A percentile compares a stretch with the other conserved stretches of the same genome.
Conservation (phyloP, 2,888 invertebrate species). For the Yponomeuta evonymella region DNA sequence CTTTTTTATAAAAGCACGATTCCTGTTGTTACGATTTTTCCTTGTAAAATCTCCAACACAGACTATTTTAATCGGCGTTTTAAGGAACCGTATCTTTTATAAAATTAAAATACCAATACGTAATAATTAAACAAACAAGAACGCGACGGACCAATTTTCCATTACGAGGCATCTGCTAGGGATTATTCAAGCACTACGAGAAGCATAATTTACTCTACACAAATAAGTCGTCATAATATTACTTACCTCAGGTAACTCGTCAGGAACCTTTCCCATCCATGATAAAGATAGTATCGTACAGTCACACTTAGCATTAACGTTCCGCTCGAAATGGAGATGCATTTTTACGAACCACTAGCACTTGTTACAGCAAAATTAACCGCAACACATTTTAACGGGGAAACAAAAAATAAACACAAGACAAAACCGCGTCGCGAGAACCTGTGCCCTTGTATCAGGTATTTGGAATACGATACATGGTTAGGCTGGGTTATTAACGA, state of each 20-base stretch:
- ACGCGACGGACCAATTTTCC: too few relatives aligned
- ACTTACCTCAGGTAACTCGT: constrained; percentile 93
- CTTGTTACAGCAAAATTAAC: neutral
- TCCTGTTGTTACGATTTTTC: too few relatives aligned
- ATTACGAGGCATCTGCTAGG: neutral
- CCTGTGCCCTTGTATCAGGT: neutral
- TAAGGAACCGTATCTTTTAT: too few relatives aligned
- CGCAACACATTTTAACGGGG: neutral
- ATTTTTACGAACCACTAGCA: constrained; percentile 65
- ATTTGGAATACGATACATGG: constrained; percentile 10
- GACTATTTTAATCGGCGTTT: too few relatives aligned
- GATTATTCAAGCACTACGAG: neutral
- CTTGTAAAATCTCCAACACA: too few relatives aligned
- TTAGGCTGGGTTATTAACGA: neutral
- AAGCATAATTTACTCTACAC: neutral
- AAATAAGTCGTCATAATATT: neutral
- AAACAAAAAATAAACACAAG: constrained; percentile 3
- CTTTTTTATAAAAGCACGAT: too few relatives aligned
- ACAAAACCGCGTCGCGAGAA: neutral
- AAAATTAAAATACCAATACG: neutral
- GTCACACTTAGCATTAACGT: constrained; percentile 95
- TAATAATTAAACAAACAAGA: neutral
- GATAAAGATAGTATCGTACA: constrained; percentile 95
- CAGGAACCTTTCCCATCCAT: constrained; percentile 99
- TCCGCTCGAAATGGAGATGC: constrained; percentile 98